Conservation (phyloP, 1,140 invertebrate species). For the Saccostrea glomerata region DNA sequence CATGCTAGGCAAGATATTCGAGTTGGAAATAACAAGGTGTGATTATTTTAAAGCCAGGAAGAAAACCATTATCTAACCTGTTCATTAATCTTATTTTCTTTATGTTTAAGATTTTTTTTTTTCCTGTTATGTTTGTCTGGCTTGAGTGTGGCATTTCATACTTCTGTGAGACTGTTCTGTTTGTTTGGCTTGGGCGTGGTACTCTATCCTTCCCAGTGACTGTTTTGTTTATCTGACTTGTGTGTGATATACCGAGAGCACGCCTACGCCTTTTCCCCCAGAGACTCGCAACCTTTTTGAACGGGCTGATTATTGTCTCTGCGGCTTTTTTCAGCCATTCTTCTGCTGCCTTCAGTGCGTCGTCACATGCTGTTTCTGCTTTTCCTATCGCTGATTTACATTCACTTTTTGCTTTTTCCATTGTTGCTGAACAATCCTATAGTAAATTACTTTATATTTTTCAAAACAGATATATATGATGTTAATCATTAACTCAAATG, state of each 20-base stretch:
- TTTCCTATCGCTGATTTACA: not conserved
- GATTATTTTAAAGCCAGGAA: too few species aligned
- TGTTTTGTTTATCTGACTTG: not conserved
- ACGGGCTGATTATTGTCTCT: not conserved
- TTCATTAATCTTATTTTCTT: too few species aligned
- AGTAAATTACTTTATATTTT: not conserved
- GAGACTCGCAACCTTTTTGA: not conserved
- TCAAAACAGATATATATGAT: too few species aligned
- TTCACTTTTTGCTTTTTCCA: not conserved
- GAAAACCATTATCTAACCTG: too few species aligned
- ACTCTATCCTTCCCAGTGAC: not conserved
- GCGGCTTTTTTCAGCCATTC: not conserved
- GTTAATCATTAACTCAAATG: too few species aligned
- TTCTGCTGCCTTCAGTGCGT: not conserved
- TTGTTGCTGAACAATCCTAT: slow-evolving; percentile 33
- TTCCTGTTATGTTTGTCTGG: not conserved
- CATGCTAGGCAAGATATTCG: not conserved
- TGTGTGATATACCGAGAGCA: not conserved
- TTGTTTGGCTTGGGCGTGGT: too few species aligned
- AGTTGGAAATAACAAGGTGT: not conserved
- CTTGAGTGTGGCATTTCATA: too few species aligned
- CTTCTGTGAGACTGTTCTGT: too few species aligned
- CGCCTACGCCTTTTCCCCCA: not conserved
- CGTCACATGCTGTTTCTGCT: slow-evolving; percentile 27
- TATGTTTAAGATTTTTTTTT: too few species aligned